A percentile compares a stretch with the other conserved stretches of the same genome.
phyloP scores from a whole-genome alignment of 1,140 invertebrate species.

The Phymorhynchus buccinoides region DNA sequence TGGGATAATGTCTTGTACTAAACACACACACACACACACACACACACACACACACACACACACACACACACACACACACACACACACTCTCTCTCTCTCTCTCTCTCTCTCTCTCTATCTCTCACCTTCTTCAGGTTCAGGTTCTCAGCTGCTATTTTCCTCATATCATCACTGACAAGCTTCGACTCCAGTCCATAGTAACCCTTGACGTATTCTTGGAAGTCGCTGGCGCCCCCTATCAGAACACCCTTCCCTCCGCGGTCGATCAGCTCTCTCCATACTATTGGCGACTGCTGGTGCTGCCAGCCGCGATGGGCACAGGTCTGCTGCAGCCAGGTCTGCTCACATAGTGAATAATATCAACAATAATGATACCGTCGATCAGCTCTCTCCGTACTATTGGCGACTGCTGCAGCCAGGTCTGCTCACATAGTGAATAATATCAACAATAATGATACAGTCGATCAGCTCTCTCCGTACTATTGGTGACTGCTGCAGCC shows the following conservation, averaged over 20 bases:
- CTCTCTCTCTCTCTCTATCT: background rate
- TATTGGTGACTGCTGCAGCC: constrained; percentile 71
- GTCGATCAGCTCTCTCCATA: constrained; percentile 74
- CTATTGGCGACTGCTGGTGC: constrained; percentile 69
- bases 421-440: too few species aligned
- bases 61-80: background rate
- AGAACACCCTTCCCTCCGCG: constrained; percentile 73
- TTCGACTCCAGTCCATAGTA: constrained; percentile 71
- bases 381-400: constrained; percentile 74
- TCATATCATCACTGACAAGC: constrained; percentile 68
- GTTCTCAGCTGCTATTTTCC: constrained; percentile 68
- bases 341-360: too few species aligned
- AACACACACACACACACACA: too few species aligned
- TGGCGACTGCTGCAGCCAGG: constrained; percentile 70
- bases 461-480: constrained; percentile 74
- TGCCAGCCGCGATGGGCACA: constrained; percentile 68
- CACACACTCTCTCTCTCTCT: background rate
- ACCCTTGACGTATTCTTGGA: constrained; percentile 72
- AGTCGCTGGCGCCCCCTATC: constrained; percentile 73
- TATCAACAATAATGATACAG: too few species aligned
- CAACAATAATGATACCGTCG: too few species aligned
- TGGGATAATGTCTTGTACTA: background rate
- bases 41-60: too few species aligned
- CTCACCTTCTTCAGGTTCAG: constrained; percentile 55
- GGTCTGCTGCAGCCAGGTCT: constrained; percentile 68